A percentile compares a stretch with the other conserved stretches of the same genome.
These are phyloP conservation scores for Drosophila equinoxialis DNA, from an alignment of 1,140 invertebrate species.

Conservation along the genomic window DNA sequence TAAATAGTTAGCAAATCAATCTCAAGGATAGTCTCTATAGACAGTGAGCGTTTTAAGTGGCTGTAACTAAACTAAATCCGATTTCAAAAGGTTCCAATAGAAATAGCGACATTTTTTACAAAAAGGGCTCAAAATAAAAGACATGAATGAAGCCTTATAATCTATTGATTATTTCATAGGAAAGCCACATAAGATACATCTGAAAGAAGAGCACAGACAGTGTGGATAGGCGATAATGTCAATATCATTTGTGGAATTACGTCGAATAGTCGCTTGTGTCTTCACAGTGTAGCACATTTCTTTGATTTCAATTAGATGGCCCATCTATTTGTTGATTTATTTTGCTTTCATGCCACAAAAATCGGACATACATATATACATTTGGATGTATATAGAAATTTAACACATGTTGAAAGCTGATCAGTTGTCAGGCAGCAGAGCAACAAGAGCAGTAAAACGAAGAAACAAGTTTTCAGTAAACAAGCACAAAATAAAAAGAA, in stretches of 20 bases:
- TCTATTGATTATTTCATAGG: too few relatives aligned
- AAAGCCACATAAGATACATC: too few relatives aligned
- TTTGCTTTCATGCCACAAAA: slow-evolving; percentile 17
- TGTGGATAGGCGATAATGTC: too few relatives aligned
- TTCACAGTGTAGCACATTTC: not conserved
- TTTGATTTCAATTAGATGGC: not conserved
- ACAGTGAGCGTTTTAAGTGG: not conserved
- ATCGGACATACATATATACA: slow-evolving; percentile 13
- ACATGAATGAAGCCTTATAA: too few relatives aligned
- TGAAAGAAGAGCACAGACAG: too few relatives aligned
- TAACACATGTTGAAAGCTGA: slow-evolving; percentile 29
- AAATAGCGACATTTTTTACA: too few relatives aligned
- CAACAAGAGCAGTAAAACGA: not conserved
- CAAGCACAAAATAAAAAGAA: slow-evolving; percentile 23
- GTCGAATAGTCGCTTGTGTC: too few relatives aligned
- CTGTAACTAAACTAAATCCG: too few relatives aligned
- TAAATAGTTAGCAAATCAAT: not conserved
- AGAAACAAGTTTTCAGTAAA: slow-evolving; percentile 53
- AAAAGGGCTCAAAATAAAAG: too few relatives aligned
- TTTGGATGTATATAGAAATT: not conserved
- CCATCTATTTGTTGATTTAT: slow-evolving; percentile 5
- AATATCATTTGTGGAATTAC: too few relatives aligned
- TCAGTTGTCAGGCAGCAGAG: slow-evolving; percentile 5
- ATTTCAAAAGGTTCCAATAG: too few relatives aligned
- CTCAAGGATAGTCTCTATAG: not conserved